phyloP scores from a whole-genome alignment of 2,797 vertebrate species.

The Psittacula echo region DNA sequence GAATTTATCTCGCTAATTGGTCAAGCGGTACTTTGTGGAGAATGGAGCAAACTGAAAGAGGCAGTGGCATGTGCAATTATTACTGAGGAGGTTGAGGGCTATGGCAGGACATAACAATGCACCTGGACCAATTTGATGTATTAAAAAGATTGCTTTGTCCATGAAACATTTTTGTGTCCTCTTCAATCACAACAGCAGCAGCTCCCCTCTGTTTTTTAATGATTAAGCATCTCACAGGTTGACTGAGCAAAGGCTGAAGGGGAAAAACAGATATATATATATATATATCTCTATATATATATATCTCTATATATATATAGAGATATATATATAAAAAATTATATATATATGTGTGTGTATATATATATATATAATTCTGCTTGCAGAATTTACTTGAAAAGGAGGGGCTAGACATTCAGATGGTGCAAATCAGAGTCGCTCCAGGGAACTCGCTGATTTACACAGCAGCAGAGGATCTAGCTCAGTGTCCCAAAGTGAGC shows the following conservation, averaged over 20 bases:
- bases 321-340: no score
- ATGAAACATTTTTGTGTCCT: rapidly evolving
- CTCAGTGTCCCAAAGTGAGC: slow-evolving; percentile 4
- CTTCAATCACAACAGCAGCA: not conserved
- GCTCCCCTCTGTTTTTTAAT: slow-evolving; percentile 14
- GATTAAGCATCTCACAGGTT: slow-evolving; percentile 10
- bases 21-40: not conserved
- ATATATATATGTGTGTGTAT: not conserved
- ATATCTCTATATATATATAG: not conserved
- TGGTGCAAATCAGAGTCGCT: not conserved
- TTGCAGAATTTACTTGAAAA: slow-evolving; percentile 37
- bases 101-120: not conserved
- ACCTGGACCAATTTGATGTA: not conserved
- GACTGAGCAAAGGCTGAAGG: slow-evolving; percentile 47
- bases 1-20: slow-evolving; percentile 7
- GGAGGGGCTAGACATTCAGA: slow-evolving; percentile 21
- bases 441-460: slow-evolving; percentile 50
- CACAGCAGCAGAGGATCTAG: slow-evolving; percentile 29
- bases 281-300: no score
- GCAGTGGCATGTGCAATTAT: not conserved
- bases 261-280: slow-evolving; percentile 18
- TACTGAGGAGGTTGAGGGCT: not conserved
- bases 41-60: not conserved
- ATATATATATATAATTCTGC: slow-evolving; percentile 11
- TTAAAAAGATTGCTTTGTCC: not conserved